phyloP scores from a whole-genome alignment of 2,113 vertebrate genomes.

The Hiodon alosoides region DNA sequence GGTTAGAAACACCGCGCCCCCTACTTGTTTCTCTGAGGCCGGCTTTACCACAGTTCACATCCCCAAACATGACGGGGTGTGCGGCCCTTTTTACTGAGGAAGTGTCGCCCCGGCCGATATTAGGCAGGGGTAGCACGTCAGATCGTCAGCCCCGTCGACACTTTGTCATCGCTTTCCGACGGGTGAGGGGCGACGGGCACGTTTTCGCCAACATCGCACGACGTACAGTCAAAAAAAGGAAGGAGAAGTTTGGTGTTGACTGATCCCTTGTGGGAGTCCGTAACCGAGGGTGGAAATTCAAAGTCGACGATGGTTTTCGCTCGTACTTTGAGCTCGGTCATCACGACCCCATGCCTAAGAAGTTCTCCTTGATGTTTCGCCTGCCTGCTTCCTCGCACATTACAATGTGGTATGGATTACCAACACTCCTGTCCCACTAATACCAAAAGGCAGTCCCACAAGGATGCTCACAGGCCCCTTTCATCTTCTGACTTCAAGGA shows the following conservation, averaged over 20 bases:
- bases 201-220: no score
- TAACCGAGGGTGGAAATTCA: background rate
- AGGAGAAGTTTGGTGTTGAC: background rate
- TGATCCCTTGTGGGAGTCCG: constrained; percentile 12
- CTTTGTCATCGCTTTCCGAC: background rate
- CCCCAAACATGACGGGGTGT: no score
- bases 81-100: no score
- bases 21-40: background rate
- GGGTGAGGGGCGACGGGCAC: background rate
- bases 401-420: background rate
- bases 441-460: constrained; percentile 49
- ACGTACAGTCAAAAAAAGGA: constrained; percentile 2
- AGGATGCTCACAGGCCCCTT: constrained; percentile 45
- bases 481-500: constrained; percentile 67
- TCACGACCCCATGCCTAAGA: constrained; percentile 1
- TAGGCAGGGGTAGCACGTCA: no score
- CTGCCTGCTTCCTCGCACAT: background rate
- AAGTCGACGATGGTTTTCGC: background rate
- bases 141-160: background rate
- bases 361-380: background rate
- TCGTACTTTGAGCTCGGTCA: constrained; percentile 7
- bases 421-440: constrained; percentile 37
- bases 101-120: no score
- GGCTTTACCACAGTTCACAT: no score
- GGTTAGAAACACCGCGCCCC: background rate